Evolutionary conservation across 2,888 invertebrate species (phyloP), one percentile per base, ranked within the genome.

Genomic region (Cerceris rybyensis): DNA sequence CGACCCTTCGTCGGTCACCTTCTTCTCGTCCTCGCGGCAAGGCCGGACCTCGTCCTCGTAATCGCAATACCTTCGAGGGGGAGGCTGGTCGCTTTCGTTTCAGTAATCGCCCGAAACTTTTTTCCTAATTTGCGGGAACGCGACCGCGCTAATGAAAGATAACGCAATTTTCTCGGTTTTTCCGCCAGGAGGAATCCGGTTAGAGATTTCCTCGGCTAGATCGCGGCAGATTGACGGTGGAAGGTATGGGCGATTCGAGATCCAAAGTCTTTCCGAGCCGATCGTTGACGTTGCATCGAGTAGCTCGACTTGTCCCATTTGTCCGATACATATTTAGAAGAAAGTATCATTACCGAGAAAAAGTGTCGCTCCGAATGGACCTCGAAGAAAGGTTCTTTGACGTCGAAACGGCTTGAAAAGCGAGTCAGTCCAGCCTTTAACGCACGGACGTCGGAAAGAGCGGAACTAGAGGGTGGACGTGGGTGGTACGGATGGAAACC

Each of bases 381-480:
- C 16, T 28, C 49, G 60, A 42, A 61, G 70, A 52, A 78, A 72
- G 59, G 59, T 66, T 60, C 75, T 69, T 71, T 61, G 78, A 66
- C 64, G 60, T 55, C 9, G 41, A 55, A 65, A 73, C 52, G 59
- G 50, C 16, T 60, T 73, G 70, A 75, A 69, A 78, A 61, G 75
- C 68, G 28, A 61, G 58, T 17, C 50, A 39, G 49, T 28, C 58
- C 16, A 46, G 63, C 70, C 68, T 81, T 78, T 80, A 75, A 67
- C 73, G 58, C 55, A 52, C 41, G 74, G 72, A 75, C 76, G 39
- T 57, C 57, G 58, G 46, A 52, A 49, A 64, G 52, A 14, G 11
- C 43, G 43, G 70, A 63, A 58, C 50, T 52, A 14, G 54, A 28
- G 16, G 50, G 52, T 52, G 65, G 46, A 55, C 58, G 39, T 52